Conservation (phyloP, 2,888 invertebrate genomes). For the Itoplectis maculator region DNA sequence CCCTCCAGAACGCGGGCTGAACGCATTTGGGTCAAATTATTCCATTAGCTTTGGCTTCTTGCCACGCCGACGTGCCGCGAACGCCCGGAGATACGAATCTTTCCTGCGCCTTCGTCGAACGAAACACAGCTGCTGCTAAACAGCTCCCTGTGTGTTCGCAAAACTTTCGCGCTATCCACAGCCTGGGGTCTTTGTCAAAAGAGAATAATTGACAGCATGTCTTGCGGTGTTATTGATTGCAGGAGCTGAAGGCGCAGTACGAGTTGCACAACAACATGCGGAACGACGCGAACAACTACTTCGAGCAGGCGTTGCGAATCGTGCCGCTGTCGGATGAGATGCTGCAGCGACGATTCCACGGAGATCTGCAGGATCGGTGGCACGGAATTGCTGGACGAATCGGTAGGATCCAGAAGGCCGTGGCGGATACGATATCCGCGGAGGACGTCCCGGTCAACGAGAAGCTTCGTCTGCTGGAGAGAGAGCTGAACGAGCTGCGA, state of each 20-base stretch:
- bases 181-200: constrained; percentile 45
- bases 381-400: constrained; percentile 88
- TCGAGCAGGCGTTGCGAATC: constrained; percentile 92
- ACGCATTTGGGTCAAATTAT: constrained; percentile 67
- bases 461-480: constrained; percentile 90
- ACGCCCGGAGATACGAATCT: constrained; percentile 60
- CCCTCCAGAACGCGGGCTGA: constrained; percentile 42
- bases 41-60: constrained; percentile 68
- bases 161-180: constrained; percentile 49
- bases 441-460: constrained; percentile 91
- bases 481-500: constrained; percentile 91
- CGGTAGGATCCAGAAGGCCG: constrained; percentile 88
- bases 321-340: constrained; percentile 94
- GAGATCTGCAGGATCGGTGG: constrained; percentile 92
- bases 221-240: constrained; percentile 43
- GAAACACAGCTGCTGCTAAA: constrained; percentile 34
- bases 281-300: constrained; percentile 89
- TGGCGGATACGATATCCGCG: constrained; percentile 90
- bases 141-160: constrained; percentile 26
- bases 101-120: constrained; percentile 44
- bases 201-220: constrained; percentile 36
- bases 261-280: constrained; percentile 93
- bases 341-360: constrained; percentile 92
- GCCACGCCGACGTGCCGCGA: constrained; percentile 50
- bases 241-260: constrained; percentile 94